Base-by-base conservation (phyloP, 2,888 invertebrate genomes). In the Drosophila diplacantha region DNA sequence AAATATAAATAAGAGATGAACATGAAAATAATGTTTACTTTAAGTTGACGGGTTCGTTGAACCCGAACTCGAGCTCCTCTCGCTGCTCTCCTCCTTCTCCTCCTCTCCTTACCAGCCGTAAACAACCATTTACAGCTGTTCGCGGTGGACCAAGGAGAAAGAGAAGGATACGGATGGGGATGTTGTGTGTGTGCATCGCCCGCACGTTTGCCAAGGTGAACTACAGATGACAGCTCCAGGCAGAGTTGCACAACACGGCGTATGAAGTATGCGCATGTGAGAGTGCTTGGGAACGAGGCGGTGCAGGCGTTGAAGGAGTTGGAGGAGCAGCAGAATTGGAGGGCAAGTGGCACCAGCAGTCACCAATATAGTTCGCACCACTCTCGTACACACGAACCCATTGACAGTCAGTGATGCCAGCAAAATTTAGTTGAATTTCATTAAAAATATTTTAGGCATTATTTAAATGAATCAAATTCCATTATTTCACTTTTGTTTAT, bases 171-270 rank as follows among this genome's bases (percentile, higher is more conserved):
- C 16, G 29, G 32, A 20, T 34, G 26, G 11, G 24, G 1, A 7
- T 37, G 38, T 11, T 37, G 59, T 29, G 44, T 43, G 11, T 12
- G 39, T 52, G 56, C 14, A 32, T 31, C 20, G 24, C 29, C 41
- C 24, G 16, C 41, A 51, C 35, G 22, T 51, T 14, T 63, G 51
- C 61, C 61, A 61, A 64, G 58, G 41, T 50, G 31, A 68, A 44
- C 41, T 47, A 43, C 43, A 41, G 52, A 35, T 31, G 41, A 43
- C 35, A 18, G 64, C 64, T 61, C 6, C 41, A 2, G 41, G 64
- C 41, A 53, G 46, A 54, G 69, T 61, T 69, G 58, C 68, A 69
- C 66, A 68, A 44, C 60, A 60, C n/a, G 53, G 31, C 37, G 26
- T 44, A 54, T 54, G 47, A 34, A 32, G 26, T 39, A 56, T 56